Percentiles rank a stretch among this genome's conserved stretches.
phyloP scores from a whole-genome alignment of 2,888 invertebrate species.

The Pimpla rufipes region DNA sequence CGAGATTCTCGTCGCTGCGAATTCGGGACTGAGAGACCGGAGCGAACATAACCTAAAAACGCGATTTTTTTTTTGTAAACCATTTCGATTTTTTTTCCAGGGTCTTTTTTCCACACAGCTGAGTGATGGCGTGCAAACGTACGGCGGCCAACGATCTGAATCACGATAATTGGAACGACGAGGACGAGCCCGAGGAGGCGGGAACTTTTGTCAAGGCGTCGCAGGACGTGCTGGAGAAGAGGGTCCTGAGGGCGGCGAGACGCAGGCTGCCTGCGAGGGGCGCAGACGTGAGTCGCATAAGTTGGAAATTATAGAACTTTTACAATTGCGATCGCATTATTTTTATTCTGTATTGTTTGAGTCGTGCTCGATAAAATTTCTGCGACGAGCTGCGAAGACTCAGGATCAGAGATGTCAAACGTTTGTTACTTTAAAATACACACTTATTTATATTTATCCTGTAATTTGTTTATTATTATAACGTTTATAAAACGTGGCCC shows the following conservation, averaged over 20 bases:
- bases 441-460: too few species aligned
- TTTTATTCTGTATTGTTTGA: too few species aligned
- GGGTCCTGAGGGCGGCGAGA: constrained; percentile 93
- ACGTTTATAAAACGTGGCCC: too few species aligned
- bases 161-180: constrained; percentile 94
- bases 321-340: too few species aligned
- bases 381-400: too few species aligned
- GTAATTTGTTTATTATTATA: too few species aligned
- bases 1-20: background rate
- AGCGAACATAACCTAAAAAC: constrained; percentile 5
- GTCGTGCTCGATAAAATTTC: too few species aligned
- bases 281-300: constrained; percentile 63
- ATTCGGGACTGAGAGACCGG: background rate
- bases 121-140: constrained; percentile 90
- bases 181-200: constrained; percentile 91
- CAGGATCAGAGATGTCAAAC: too few species aligned
- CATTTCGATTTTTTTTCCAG: background rate
- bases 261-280: constrained; percentile 86
- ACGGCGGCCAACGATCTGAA: constrained; percentile 91
- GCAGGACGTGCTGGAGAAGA: constrained; percentile 90
- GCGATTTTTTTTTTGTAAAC: background rate
- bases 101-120: background rate
- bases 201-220: constrained; percentile 90
- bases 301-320: too few species aligned
- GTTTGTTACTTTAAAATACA: too few species aligned